phyloP scores from a whole-genome alignment of 2,113 vertebrate species.

The Saccopteryx leptura region DNA sequence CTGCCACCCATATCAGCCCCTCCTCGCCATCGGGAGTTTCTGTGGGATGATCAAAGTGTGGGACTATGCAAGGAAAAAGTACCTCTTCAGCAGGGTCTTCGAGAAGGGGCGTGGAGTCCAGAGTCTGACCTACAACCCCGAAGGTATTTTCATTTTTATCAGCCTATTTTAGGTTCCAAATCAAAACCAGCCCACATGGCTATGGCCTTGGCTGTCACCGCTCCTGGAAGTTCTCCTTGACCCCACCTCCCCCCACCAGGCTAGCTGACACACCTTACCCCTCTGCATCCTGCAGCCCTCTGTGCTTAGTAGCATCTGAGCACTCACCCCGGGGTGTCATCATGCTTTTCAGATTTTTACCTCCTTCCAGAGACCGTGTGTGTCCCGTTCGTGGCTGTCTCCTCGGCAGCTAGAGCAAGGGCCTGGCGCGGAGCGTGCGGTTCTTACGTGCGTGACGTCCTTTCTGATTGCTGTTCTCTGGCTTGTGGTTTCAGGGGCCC shows the following conservation, averaged over 20 bases:
- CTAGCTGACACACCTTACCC: background rate
- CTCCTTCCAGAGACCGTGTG: background rate
- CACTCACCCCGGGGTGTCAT: background rate
- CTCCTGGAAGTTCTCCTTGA: background rate
- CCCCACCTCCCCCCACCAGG: rapidly evolving
- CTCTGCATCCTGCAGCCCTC: background rate
- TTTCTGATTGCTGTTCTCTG: rapidly evolving
- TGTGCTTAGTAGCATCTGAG: rapidly evolving
- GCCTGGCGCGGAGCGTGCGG: background rate
- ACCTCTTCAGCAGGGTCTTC: constrained; percentile 90
- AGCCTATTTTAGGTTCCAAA: background rate
- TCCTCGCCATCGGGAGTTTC: constrained; percentile 90
- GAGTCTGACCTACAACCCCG: constrained; percentile 92
- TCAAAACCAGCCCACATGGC: background rate
- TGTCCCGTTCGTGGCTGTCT: background rate
- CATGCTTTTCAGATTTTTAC: rapidly evolving
- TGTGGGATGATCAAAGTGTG: constrained; percentile 93
- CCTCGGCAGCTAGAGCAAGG: background rate
- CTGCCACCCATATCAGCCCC: constrained; percentile 92
- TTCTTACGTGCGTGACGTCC: rapidly evolving
- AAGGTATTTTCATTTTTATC: constrained; percentile 87
- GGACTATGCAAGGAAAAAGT: constrained; percentile 89
- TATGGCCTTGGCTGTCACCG: background rate
- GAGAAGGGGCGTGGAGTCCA: constrained; percentile 87
- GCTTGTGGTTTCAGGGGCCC: constrained; percentile 88